phyloP scores from a whole-genome alignment of 37 sponge, comb jelly and placozoan species.

The Cladorhizidae sp. region DNA sequence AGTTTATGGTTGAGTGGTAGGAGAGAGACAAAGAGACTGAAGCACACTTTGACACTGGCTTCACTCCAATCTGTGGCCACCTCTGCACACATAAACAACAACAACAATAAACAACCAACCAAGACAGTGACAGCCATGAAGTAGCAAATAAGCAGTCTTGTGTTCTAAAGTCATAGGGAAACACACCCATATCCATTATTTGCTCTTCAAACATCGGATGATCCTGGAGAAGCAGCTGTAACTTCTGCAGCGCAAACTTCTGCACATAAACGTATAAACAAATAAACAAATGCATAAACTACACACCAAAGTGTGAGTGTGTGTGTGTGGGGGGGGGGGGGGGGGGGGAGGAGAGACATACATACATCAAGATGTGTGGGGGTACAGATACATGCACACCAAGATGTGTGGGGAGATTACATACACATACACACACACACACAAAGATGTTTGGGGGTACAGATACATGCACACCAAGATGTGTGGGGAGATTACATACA shows the following conservation, averaged over 20 bases:
- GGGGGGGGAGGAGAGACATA: no score
- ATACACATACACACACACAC: no score
- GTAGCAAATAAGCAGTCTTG: neutral
- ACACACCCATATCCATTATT: conserved; percentile 9
- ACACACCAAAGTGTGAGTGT: neutral
- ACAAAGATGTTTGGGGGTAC: no score
- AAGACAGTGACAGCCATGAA: neutral
- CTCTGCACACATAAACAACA: conserved; percentile 31
- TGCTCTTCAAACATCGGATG: conserved; percentile 59
- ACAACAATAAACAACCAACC: neutral
- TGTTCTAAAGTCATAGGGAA: neutral
- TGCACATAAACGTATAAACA: neutral
- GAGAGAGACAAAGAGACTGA: conserved; percentile 83
- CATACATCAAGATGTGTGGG: no score
- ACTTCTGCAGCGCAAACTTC: conserved; percentile 65
- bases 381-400: no score
- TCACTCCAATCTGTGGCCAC: conserved; percentile 86
- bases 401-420: no score
- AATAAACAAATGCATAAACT: neutral
- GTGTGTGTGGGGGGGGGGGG: neutral
- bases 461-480: no score
- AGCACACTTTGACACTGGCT: conserved; percentile 75
- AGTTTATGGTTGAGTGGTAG: conserved; percentile 92
- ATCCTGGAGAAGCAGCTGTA: conserved; percentile 74
- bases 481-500: no score